Percentiles rank a stretch among this genome's conserved stretches.
Evolutionary conservation across 1,140 invertebrate genomes (phyloP).

Genomic region (Drosophila orosa): DNA sequence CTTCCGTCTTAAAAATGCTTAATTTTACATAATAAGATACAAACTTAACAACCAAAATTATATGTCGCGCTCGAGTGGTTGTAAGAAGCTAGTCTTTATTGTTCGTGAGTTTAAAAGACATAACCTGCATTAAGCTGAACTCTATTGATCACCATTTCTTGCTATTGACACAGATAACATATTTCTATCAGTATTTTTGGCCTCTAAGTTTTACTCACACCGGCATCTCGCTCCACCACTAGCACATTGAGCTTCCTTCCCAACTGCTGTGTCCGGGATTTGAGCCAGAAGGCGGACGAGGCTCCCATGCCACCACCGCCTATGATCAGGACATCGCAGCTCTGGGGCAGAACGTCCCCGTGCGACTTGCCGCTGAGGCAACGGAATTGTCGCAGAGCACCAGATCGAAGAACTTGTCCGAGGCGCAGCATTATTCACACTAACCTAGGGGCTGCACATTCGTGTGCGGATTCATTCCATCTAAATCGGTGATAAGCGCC

Average conservation of each 20-base stretch:
- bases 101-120: too few relatives aligned
- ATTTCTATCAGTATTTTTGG: background rate
- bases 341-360: slow-evolving; percentile 62
- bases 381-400: slow-evolving; percentile 18
- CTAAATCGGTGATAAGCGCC: slow-evolving; percentile 24
- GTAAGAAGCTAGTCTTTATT: too few relatives aligned
- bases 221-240: slow-evolving; percentile 95
- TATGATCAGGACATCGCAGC: slow-evolving; percentile 94
- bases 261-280: slow-evolving; percentile 87
- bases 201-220: slow-evolving; percentile 86
- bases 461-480: slow-evolving; percentile 1
- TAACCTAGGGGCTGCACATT: slow-evolving; percentile 11
- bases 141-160: background rate
- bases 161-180: too few relatives aligned
- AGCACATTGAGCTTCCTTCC: slow-evolving; percentile 88
- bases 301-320: slow-evolving; percentile 97
- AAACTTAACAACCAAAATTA: too few relatives aligned
- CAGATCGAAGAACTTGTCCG: slow-evolving; percentile 48
- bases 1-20: too few relatives aligned
- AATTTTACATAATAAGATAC: too few relatives aligned
- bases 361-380: background rate
- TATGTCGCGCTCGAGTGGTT: too few relatives aligned
- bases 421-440: slow-evolving; percentile 59
- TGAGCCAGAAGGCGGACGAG: slow-evolving; percentile 96
- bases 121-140: too few relatives aligned